Base-by-base conservation (phyloP, 2,113 vertebrate genomes). In the Periophthalmus modestus region DNA sequence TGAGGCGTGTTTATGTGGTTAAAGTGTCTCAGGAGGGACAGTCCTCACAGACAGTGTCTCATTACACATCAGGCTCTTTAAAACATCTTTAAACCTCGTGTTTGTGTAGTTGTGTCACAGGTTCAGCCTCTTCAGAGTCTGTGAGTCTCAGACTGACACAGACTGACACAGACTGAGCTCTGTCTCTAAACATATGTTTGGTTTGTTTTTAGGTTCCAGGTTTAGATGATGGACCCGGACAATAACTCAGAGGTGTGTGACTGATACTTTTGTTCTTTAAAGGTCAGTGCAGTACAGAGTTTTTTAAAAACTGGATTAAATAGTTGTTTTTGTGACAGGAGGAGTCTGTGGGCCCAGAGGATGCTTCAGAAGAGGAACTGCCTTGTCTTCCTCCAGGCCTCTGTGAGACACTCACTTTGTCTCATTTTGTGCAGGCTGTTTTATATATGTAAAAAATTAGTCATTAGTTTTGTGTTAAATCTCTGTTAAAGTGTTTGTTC, bases 201-300 rank as follows among this genome's bases (percentile, higher is more conserved):
- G 16, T 59, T 5, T 83, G 43, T 83, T 21, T 80, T 48, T 82
- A 79, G 63, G 73, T 18, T 69, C 34, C 79, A 68, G 68, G 67
- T 19, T 84, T 74, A 73, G 68, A 74, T 39, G 80, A 94, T 94
- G 94, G 92, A 94, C 55, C 90, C 89, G 76, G 90, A 87, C 78
- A 92, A 86, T 86, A 93, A 89, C 36, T 88, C 89, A 9, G 93
- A 94, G 93, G 93, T 87, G 39, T 63, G 85, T 77, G 23, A 15
- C 19, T 48, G 18, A 15, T 15, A 58, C 71, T 36, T 36, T 1
- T 13, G 13, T 47, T 2, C 19, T 39, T 78, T 15, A 6, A 59
- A 10, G 75, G 24, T 65, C 16, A 74, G 0, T 0, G 19, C 36
- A 46, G 71, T 69, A 66, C 33, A 48, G 19, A 67, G 39, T 57